A percentile compares a stretch with the other conserved stretches of the same genome.
Conservation (phyloP, 2,888 invertebrate genomes). For the Drosophila merina region DNA sequence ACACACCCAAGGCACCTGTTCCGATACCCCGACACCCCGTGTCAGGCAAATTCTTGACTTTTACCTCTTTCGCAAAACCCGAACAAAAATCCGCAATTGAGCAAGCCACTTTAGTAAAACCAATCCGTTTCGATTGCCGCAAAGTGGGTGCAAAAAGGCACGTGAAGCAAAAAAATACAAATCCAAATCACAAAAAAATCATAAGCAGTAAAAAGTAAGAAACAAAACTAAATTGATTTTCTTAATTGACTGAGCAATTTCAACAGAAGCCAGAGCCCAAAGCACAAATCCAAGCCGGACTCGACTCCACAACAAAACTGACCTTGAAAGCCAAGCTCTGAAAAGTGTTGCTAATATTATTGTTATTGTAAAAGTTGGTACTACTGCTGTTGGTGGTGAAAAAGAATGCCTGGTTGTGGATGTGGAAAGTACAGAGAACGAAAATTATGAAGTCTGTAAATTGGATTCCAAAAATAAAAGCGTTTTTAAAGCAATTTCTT, state of each 20-base stretch:
- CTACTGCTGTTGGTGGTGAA: constrained; percentile 16
- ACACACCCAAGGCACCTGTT: constrained; percentile 43
- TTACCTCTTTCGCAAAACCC: constrained; percentile 67
- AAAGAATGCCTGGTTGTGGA: constrained; percentile 38
- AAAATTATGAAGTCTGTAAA: background rate
- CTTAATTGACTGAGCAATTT: constrained; percentile 71
- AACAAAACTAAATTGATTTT: constrained; percentile 67
- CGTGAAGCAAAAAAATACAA: constrained; percentile 12
- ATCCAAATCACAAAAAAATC: constrained; percentile 14
- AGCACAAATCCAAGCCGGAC: constrained; percentile 32
- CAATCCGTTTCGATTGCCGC: constrained; percentile 43
- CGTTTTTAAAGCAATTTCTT: too few relatives aligned
- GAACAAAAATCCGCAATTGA: constrained; percentile 60
- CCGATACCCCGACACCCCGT: background rate
- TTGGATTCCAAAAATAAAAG: too few relatives aligned
- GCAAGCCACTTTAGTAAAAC: constrained; percentile 37
- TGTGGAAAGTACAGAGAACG: constrained; percentile 30
- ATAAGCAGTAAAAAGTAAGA: constrained; percentile 27
- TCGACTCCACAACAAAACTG: constrained; percentile 54
- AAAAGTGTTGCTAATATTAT: constrained; percentile 55
- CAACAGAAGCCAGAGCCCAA: constrained; percentile 54
- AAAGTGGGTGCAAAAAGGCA: constrained; percentile 57
- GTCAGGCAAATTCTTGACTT: constrained; percentile 58
- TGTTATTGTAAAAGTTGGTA: constrained; percentile 46
- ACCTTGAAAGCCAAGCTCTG: constrained; percentile 62